Evolutionary conservation across 37 sponge, comb jelly and placozoan genomes (phyloP).

Genomic region (Axinella damicornis): DNA sequence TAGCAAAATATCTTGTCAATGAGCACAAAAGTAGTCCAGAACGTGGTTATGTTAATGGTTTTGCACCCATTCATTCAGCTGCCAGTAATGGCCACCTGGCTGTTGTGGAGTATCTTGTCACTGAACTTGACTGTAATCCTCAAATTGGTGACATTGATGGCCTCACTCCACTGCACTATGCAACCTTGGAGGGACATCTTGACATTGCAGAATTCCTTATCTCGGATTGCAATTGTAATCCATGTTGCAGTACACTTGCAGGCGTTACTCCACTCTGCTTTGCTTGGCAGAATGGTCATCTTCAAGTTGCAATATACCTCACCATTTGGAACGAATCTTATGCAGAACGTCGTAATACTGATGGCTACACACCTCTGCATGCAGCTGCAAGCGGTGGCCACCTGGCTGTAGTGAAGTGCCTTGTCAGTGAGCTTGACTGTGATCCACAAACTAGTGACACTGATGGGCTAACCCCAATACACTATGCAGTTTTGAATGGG

Average conservation of each 20-base stretch:
- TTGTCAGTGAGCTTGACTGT: too few species aligned
- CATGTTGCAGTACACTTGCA: too few species aligned
- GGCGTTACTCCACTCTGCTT: background rate
- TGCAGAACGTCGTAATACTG: too few species aligned
- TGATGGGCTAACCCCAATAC: too few species aligned
- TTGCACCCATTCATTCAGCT: constrained; percentile 19
- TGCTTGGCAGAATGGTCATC: background rate
- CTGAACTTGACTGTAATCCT: constrained; percentile 11
- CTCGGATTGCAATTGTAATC: background rate
- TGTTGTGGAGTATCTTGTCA: constrained; percentile 1
- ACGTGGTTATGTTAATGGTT: too few species aligned
- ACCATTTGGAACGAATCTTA: too few species aligned
- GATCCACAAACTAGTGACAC: too few species aligned
- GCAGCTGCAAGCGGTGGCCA: too few species aligned
- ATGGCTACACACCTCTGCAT: background rate
- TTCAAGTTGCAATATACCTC: too few species aligned
- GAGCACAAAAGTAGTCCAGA: background rate
- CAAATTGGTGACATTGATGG: background rate
- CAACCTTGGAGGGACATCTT: background rate
- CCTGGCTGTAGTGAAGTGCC: too few species aligned
- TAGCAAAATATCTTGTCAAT: background rate
- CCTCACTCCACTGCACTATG: background rate
- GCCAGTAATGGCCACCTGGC: background rate
- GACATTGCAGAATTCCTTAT: background rate
- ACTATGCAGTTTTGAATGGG: background rate